Evolutionary conservation across 2,113 vertebrate genomes (phyloP).

Genomic region (Misgurnus mizolepis): DNA sequence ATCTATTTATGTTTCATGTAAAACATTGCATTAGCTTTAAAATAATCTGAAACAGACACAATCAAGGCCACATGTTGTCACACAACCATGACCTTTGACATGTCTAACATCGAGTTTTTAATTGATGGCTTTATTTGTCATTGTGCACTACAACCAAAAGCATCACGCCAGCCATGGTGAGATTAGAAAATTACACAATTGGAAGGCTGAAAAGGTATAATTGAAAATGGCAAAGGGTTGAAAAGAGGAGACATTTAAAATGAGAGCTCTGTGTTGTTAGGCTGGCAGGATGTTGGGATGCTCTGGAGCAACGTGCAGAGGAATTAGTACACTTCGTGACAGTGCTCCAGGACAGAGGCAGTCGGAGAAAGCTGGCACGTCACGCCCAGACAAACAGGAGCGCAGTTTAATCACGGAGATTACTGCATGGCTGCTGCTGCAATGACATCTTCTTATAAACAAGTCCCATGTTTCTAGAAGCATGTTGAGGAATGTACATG

Average conservation of each 20-base stretch:
- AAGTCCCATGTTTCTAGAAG: conserved; percentile 64
- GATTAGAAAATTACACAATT: conserved; percentile 98
- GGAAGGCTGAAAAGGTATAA: conserved; percentile 99
- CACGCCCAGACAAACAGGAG: conserved; percentile 60
- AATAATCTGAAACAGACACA: not conserved
- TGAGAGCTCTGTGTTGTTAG: conserved; percentile 93
- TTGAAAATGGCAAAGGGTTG: conserved; percentile 98
- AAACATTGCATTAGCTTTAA: not conserved
- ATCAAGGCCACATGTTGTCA: not conserved
- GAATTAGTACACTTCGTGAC: conserved; percentile 86
- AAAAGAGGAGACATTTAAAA: conserved; percentile 98
- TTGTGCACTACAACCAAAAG: conserved; percentile 79
- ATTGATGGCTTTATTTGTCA: conserved; percentile 92
- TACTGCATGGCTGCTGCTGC: conserved; percentile 54
- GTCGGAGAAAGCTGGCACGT: conserved; percentile 53
- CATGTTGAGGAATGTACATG: conserved; percentile 49
- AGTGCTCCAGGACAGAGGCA: conserved; percentile 73
- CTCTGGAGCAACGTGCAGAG: conserved; percentile 82
- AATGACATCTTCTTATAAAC: conserved; percentile 71
- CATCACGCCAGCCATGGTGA: conserved; percentile 44
- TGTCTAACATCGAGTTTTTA: conserved; percentile 1
- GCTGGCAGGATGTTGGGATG: conserved; percentile 86
- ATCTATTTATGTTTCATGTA: not conserved
- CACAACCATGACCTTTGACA: not conserved
- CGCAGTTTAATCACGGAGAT: conserved; percentile 67